These are phyloP conservation scores for Synchiropus splendidus DNA, from an alignment of 2,113 vertebrate species.

Conservation along the genomic window DNA sequence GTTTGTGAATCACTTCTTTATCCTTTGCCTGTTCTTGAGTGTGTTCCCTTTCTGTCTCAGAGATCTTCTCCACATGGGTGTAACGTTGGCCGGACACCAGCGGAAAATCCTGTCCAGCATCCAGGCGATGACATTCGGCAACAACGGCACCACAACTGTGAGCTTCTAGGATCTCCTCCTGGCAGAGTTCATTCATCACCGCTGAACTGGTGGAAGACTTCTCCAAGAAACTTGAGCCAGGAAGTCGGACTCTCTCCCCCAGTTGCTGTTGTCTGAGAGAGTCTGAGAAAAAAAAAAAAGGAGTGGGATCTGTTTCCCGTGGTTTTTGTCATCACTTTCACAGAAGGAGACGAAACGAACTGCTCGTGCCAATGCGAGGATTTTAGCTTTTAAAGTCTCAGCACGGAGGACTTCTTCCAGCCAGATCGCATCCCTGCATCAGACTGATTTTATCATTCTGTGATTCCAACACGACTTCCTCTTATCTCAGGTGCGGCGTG, in stretches of 20 bases:
- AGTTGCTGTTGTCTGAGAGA: no score
- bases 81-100: slow-evolving; percentile 77
- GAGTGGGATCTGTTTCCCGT: slow-evolving; percentile 5
- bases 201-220: neutral
- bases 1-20: no score
- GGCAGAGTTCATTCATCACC: no score
- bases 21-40: neutral
- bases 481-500: slow-evolving; percentile 61
- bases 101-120: slow-evolving; percentile 78
- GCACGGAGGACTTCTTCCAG: slow-evolving; percentile 20
- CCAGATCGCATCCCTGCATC: slow-evolving; percentile 16
- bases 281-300: slow-evolving; percentile 6
- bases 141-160: slow-evolving; percentile 62
- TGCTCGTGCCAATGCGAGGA: slow-evolving; percentile 9
- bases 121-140: slow-evolving; percentile 66
- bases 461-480: slow-evolving; percentile 42
- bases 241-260: no score
- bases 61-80: slow-evolving; percentile 73
- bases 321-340: no score
- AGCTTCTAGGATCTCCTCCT: slow-evolving; percentile 50
- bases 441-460: slow-evolving; percentile 18
- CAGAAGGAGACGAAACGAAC: no score
- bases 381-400: slow-evolving; percentile 9
- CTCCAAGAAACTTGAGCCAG: no score
- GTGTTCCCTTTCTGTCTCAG: slow-evolving; percentile 23